Evolutionary conservation across 2,797 vertebrate genomes (phyloP).

Genomic region (Darevskia mixta): DNA sequence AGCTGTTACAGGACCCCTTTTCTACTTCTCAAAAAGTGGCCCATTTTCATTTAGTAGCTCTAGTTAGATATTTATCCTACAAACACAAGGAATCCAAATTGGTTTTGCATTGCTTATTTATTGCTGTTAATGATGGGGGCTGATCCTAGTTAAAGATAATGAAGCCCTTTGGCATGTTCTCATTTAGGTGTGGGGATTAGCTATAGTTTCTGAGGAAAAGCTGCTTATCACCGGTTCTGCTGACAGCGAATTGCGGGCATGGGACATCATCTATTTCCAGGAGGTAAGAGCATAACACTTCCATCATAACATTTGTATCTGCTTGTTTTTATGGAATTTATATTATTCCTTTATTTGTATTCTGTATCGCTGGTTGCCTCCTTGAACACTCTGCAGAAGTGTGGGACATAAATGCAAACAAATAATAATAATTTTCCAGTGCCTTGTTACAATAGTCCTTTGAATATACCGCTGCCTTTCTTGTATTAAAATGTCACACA

Average conservation of each 20-base stretch:
- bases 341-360: neutral
- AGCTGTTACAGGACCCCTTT: too few relatives aligned
- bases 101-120: neutral
- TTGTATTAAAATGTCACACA: neutral
- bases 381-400: neutral
- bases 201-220: constrained; percentile 86
- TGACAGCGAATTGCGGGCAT: constrained; percentile 95
- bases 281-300: constrained; percentile 82
- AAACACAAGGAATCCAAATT: neutral
- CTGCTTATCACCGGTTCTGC: constrained; percentile 91
- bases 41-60: too few relatives aligned
- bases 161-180: fast-evolving
- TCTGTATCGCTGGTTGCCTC: neutral
- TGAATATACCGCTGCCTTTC: neutral
- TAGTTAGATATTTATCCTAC: neutral
- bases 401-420: neutral
- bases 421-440: neutral
- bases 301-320: neutral
- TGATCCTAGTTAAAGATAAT: neutral
- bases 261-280: constrained; percentile 88
- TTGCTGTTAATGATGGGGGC: neutral
- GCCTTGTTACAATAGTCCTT: too few relatives aligned
- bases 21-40: too few relatives aligned
- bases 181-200: constrained; percentile 92
- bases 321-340: neutral